Evolutionary conservation across 2,113 vertebrate species (phyloP), one percentile per base, ranked within the genome.

Genomic region (Sinocyclocheilus anshuiensis): DNA sequence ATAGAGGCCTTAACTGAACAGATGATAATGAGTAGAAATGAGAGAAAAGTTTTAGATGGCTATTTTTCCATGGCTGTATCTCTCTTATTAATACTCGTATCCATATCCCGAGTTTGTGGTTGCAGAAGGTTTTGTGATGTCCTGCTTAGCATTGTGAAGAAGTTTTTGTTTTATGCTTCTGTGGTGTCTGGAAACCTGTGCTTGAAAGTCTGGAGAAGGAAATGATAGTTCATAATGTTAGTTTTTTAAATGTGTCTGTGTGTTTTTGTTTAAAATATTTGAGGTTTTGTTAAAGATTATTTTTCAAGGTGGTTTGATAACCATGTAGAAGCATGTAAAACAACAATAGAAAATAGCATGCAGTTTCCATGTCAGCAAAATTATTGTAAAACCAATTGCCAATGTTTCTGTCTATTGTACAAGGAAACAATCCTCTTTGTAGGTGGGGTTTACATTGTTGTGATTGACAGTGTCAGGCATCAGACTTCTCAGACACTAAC

Each of bases 401-500:
- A 24, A 48, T 76, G 9, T 48, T 61, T 78, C 61, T 80, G 33
- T 80, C 11, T 20, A 22, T 33, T 36, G 33, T 15, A 61, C 1
- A 78, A 57, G 24, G 55, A n/a, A 4, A 72, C 63, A 26, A 4
- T 53, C n/a, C 48, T 4, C 8, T 72, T 42, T n/a, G 45, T 18
- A 33, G 16, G 39, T 13, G 50, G 61, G 24, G 81, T 53, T 69
- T 8, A 10, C 26, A 29, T 1, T 57, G 29, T 45, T 24, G 88
- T 93, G 93, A 95, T 75, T 92, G 94, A 92, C 91, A 88, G 50
- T 79, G 90, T 91, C 92, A 93, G 93, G 88, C 89, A 84, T 90
- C 88, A 78, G 57, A 79, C 86, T 86, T 74, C 90, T 90, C 83
- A 85, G 83, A 87, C 75, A 84, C 81, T 77, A 90, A 84, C 74